These are phyloP conservation scores for Sebastiscus albofasciatus DNA, from an alignment of 2,797 vertebrate species.

Conservation along the genomic window DNA sequence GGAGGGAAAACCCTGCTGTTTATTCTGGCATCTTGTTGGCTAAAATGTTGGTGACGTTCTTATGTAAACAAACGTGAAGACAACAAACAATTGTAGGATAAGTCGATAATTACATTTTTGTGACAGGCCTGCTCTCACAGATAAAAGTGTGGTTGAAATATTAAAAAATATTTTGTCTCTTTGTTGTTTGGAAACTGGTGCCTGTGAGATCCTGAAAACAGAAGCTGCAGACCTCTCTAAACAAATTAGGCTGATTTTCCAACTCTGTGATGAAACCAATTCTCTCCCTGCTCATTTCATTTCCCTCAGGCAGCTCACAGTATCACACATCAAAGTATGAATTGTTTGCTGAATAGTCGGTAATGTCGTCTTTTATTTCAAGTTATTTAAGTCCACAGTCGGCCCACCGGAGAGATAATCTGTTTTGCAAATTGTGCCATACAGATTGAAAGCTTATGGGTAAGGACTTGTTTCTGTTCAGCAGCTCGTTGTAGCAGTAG, in stretches of 20 bases:
- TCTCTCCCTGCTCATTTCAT: background rate
- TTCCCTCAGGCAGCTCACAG: background rate
- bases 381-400: background rate
- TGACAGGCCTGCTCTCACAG: background rate
- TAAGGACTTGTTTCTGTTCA: background rate
- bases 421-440: background rate
- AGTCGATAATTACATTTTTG: background rate
- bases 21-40: too few species aligned
- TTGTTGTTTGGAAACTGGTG: background rate
- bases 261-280: background rate
- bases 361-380: background rate
- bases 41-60: too few species aligned
- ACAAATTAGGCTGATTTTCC: background rate
- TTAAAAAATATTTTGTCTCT: background rate
- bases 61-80: too few species aligned
- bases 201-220: background rate
- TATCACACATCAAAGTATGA: background rate
- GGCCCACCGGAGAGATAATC: background rate
- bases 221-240: background rate
- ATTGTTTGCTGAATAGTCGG: background rate
- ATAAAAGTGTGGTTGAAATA: background rate
- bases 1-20: background rate
- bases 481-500: background rate
- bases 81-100: background rate
- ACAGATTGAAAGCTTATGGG: background rate